Conservation (phyloP, 2,113 vertebrate species). For the Lamprologus lemairii region DNA sequence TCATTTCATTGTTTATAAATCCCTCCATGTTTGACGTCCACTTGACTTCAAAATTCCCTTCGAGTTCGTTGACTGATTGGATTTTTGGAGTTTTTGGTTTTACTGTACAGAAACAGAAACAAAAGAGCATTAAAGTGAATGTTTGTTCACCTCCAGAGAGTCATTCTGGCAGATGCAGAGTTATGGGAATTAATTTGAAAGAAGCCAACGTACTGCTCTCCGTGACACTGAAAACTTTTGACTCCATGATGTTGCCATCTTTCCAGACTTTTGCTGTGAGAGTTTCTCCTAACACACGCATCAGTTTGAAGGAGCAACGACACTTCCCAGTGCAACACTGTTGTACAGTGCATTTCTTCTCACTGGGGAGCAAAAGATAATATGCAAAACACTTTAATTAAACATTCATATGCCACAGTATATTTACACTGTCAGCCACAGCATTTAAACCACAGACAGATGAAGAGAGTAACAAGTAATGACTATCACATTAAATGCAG, state of each 20-base stretch:
- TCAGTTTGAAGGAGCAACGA: background rate
- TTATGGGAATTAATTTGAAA: background rate
- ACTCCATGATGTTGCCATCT: background rate
- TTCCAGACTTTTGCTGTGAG: background rate
- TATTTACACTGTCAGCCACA: background rate
- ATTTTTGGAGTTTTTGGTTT: background rate
- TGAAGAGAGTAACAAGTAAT: background rate
- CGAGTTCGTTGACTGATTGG: background rate
- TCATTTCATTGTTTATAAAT: rapidly evolving
- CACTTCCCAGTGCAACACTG: background rate
- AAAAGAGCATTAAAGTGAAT: background rate
- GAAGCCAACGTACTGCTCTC: constrained; percentile 31
- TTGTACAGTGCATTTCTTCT: background rate
- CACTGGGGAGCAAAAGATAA: background rate
- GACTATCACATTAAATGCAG: background rate
- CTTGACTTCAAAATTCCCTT: background rate
- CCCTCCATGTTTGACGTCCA: rapidly evolving
- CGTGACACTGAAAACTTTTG: rapidly evolving
- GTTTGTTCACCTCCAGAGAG: background rate
- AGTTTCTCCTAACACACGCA: rapidly evolving
- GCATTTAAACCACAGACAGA: background rate
- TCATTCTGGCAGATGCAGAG: too few relatives aligned
- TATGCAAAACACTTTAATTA: background rate
- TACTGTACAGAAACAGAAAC: background rate
- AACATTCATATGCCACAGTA: background rate